These are phyloP conservation scores for Pandemis cinnamomeana DNA, from an alignment of 2,888 invertebrate species.

Conservation along the genomic window DNA sequence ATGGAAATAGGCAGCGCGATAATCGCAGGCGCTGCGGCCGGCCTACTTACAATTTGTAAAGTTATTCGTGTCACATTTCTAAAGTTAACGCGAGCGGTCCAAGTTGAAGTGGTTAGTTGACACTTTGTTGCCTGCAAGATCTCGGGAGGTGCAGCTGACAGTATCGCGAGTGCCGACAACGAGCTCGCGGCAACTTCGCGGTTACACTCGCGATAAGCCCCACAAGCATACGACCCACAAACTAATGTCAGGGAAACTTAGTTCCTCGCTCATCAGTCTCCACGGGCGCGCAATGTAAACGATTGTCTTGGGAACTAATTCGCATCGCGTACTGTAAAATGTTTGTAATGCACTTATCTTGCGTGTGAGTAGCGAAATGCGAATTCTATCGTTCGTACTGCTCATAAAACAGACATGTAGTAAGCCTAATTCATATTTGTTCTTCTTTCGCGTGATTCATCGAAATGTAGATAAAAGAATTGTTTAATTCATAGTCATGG, in stretches of 20 bases:
- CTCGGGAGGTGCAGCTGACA: slow-evolving; percentile 66
- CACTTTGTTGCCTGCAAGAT: slow-evolving; percentile 70
- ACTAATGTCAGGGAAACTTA: slow-evolving; percentile 53
- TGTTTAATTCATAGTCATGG: background rate
- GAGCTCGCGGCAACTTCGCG: slow-evolving; percentile 52
- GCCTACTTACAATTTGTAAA: slow-evolving; percentile 61
- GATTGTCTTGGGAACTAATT: slow-evolving; percentile 47
- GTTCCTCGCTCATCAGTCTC: slow-evolving; percentile 53
- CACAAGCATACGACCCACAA: slow-evolving; percentile 52
- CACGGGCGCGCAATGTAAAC: slow-evolving; percentile 47
- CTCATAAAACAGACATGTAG: slow-evolving; percentile 13
- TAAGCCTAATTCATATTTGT: background rate
- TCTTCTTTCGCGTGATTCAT: background rate
- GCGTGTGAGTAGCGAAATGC: slow-evolving; percentile 21
- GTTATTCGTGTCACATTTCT: slow-evolving; percentile 64
- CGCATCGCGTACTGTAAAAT: slow-evolving; percentile 41
- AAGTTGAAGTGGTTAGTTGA: slow-evolving; percentile 70
- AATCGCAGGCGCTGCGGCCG: slow-evolving; percentile 42
- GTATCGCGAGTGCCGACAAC: slow-evolving; percentile 53
- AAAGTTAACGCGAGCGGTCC: slow-evolving; percentile 49
- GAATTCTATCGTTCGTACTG: background rate
- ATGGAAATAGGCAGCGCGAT: slow-evolving; percentile 34
- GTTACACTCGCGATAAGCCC: slow-evolving; percentile 58
- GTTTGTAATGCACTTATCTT: slow-evolving; percentile 36
- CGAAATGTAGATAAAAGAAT: background rate